Base-by-base conservation (phyloP, 2,797 vertebrate species). In the Dendrocincla fuliginosa region DNA sequence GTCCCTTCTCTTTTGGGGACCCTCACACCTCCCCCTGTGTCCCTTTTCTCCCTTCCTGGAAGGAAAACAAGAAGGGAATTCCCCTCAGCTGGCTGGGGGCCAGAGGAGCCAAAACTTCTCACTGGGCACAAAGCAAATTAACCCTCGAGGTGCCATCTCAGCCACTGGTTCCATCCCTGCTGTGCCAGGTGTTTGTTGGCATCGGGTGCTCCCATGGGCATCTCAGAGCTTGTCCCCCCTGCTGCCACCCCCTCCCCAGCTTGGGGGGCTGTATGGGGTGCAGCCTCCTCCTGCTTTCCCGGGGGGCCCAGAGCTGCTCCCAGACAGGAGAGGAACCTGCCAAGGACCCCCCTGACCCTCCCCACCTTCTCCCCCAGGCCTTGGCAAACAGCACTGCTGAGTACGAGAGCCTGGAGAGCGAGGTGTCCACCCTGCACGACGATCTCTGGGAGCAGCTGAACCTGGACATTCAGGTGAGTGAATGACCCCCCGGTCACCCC, bases 391-490 rank as follows among this genome's bases (percentile, higher is more conserved):
- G 98, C 95, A 98, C 98, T 1, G 94, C 98, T 32, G 99, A 99
- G 97, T 99, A 99, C 25, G 99, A 99, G 91, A 98, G 97, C 84
- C 97, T 99, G 33, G 99, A 99, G 95, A 98, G 99, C 0, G 99
- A 99, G 67, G 99, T 99, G 84, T 99, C 98, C 3, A 98, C 98
- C 76, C 98, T 99, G 88, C 99, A 99, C 7, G 99, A 99, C 10
- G 99, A 99, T 90, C 98, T 99, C 22, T 99, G 99, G 99, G 99
- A 99, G 87, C 99, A 99, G 94, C 99, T 99, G 61, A 99, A 99
- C 91, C 95, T 99, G 96, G 99, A 99, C 93, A 98, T 98, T 41
- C 99, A 99, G 98, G 99, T 99, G 97, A 96, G 93, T 6, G 8
- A 4, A 50, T 63, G 35, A 35, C 35, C 30, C 15, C 24, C 2